phyloP scores from a whole-genome alignment of 2,113 vertebrate species.

The Clupea harengus region DNA sequence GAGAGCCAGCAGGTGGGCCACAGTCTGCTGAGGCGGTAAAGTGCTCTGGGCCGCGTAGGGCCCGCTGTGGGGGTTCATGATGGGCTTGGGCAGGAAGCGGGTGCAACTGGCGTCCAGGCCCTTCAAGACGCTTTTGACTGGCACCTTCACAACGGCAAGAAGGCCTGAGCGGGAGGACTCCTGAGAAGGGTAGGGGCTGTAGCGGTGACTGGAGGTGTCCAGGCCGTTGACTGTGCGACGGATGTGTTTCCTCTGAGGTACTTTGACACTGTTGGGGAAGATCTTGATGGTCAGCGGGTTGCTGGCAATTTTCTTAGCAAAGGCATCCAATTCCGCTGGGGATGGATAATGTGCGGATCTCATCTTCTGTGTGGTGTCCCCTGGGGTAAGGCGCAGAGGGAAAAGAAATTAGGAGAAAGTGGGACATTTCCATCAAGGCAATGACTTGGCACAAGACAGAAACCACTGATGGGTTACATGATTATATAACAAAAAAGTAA shows the following conservation, averaged over 20 bases:
- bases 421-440: not conserved
- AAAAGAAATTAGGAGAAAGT: not conserved
- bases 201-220: slow-evolving; percentile 94
- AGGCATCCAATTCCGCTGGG: slow-evolving; percentile 99
- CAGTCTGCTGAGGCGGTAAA: slow-evolving; percentile 45
- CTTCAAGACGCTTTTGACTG: slow-evolving; percentile 90
- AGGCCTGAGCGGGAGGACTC: slow-evolving; percentile 89
- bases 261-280: slow-evolving; percentile 98
- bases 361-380: slow-evolving; percentile 99
- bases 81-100: not conserved
- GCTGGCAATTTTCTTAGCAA: slow-evolving; percentile 99
- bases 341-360: slow-evolving; percentile 99
- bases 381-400: slow-evolving; percentile 66
- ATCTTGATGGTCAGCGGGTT: slow-evolving; percentile 99
- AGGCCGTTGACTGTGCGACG: slow-evolving; percentile 98
- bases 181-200: slow-evolving; percentile 96
- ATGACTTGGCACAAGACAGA: not conserved
- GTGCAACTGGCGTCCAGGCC: slow-evolving; percentile 88
- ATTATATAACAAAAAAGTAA: not conserved
- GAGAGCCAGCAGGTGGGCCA: slow-evolving; percentile 53
- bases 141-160: slow-evolving; percentile 90
- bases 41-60: slow-evolving; percentile 76
- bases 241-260: slow-evolving; percentile 97
- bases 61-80: slow-evolving; percentile 47
- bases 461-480: not conserved